Percentiles rank a stretch among this genome's conserved stretches.
These are phyloP conservation scores for Ceuthmochares aereus DNA, from an alignment of 2,113 vertebrate genomes.

Conservation along the genomic window DNA sequence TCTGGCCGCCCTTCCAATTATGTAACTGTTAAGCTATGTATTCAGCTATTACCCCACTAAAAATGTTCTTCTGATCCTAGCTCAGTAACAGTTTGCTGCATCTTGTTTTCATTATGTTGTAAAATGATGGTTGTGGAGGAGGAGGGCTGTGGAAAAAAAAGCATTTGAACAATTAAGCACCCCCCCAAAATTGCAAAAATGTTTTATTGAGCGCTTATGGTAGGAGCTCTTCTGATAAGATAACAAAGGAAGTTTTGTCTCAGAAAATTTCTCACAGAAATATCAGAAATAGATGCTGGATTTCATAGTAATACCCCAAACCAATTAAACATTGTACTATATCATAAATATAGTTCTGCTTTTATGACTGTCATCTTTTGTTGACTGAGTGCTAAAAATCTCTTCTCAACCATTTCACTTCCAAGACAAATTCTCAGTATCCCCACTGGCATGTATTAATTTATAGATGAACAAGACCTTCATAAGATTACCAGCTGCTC, in stretches of 20 bases:
- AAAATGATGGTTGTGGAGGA: background rate
- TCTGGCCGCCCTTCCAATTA: conserved; percentile 6
- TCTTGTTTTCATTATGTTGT: conserved; percentile 31
- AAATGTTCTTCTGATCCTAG: background rate
- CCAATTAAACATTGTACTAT: background rate
- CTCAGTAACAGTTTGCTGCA: background rate
- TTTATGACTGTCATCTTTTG: background rate
- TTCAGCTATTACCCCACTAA: background rate
- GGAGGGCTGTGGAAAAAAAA: background rate
- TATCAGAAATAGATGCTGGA: background rate
- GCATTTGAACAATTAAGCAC: background rate
- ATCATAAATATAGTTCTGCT: background rate
- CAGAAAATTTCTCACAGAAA: no score
- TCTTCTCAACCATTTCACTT: conserved; percentile 25
- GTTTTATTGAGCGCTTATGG: background rate
- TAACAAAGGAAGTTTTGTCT: conserved; percentile 6
- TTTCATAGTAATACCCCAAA: background rate
- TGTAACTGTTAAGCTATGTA: background rate
- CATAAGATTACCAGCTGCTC: conserved; percentile 54
- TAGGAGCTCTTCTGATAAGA: conserved; percentile 3
- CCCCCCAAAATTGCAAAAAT: background rate
- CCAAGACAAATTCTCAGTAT: conserved; percentile 27
- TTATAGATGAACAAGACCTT: conserved; percentile 37
- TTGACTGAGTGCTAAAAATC: conserved; percentile 22
- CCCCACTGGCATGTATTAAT: background rate